These are phyloP conservation scores for Carterocephalus palaemon DNA, from an alignment of 2,888 invertebrate species.

Conservation along the genomic window DNA sequence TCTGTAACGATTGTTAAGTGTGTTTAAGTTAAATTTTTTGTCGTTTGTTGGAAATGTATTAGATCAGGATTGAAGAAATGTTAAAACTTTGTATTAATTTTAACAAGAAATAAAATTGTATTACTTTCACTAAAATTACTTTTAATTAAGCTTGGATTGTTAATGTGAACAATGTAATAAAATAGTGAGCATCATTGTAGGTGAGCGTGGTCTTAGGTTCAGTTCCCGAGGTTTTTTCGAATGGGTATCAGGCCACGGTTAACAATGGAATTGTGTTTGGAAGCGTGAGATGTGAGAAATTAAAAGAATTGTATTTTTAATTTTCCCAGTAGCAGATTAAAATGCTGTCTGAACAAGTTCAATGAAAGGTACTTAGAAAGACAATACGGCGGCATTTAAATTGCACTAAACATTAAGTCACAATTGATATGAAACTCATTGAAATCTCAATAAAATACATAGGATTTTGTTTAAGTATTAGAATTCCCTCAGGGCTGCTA, in stretches of 20 bases:
- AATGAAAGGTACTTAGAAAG: too few species aligned
- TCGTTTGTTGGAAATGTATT: too few species aligned
- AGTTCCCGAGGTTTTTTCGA: conserved; percentile 15
- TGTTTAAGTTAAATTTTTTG: too few species aligned
- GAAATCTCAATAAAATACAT: too few species aligned
- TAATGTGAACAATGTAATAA: neutral
- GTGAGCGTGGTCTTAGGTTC: conserved; percentile 6
- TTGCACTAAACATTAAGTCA: too few species aligned
- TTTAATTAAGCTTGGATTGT: conserved; percentile 7
- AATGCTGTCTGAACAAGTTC: neutral
- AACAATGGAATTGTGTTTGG: conserved; percentile 13
- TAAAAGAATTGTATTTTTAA: conserved; percentile 8
- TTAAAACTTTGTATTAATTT: neutral
- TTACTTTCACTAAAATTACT: conserved; percentile 9
- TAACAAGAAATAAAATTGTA: conserved; percentile 3
- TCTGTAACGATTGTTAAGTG: too few species aligned
- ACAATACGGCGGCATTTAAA: too few species aligned
- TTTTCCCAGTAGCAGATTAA: conserved; percentile 2
- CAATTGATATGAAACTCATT: too few species aligned
- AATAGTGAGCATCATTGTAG: conserved; percentile 5
- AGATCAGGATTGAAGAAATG: too few species aligned
- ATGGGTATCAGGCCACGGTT: conserved; percentile 2
- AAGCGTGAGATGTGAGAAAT: conserved; percentile 20
- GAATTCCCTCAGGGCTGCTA: too few species aligned
- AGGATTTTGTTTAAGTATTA: too few species aligned